A percentile compares a stretch with the other conserved stretches of the same genome.
These are phyloP conservation scores for Seladonia tumulorum DNA, from an alignment of 2,888 invertebrate genomes.

Conservation along the genomic window DNA sequence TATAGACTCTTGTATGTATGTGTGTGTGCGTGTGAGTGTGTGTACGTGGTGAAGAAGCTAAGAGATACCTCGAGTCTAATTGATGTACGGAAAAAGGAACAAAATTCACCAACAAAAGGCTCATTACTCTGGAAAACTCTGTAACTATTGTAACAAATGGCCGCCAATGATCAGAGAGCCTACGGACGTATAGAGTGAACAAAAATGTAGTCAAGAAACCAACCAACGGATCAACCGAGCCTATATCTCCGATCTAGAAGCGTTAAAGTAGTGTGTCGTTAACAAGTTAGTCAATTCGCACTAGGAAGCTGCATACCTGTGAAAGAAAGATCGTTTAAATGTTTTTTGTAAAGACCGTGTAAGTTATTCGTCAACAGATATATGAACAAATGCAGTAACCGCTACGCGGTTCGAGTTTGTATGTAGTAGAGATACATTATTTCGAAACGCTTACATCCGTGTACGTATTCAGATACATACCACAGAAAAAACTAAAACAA, in stretches of 20 bases:
- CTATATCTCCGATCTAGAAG: constrained; percentile 75
- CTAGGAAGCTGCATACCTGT: constrained; percentile 82
- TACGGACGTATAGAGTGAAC: constrained; percentile 28
- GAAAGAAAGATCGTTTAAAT: constrained; percentile 76
- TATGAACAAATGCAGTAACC: constrained; percentile 43
- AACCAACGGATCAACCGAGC: constrained; percentile 66
- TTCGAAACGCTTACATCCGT: constrained; percentile 17
- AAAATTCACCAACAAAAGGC: constrained; percentile 16
- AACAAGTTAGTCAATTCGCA: constrained; percentile 76
- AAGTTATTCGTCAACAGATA: constrained; percentile 39
- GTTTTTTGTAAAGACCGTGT: constrained; percentile 60
- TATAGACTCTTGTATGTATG: not conserved
- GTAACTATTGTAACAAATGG: constrained; percentile 4
- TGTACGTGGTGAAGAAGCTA: constrained; percentile 17
- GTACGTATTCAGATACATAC: constrained; percentile 14
- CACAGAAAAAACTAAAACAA: not conserved
- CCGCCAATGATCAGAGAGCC: constrained; percentile 26
- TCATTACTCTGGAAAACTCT: constrained; percentile 21
- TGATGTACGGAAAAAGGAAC: not conserved
- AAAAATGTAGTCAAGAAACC: not conserved
- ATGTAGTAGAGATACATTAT: constrained; percentile 34
- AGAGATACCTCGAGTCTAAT: not conserved
- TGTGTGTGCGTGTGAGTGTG: not conserved
- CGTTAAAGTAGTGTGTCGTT: constrained; percentile 71
- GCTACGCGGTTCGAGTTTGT: constrained; percentile 50